phyloP scores from a whole-genome alignment of 2,888 invertebrate genomes.

The Chorisops tibialis region DNA sequence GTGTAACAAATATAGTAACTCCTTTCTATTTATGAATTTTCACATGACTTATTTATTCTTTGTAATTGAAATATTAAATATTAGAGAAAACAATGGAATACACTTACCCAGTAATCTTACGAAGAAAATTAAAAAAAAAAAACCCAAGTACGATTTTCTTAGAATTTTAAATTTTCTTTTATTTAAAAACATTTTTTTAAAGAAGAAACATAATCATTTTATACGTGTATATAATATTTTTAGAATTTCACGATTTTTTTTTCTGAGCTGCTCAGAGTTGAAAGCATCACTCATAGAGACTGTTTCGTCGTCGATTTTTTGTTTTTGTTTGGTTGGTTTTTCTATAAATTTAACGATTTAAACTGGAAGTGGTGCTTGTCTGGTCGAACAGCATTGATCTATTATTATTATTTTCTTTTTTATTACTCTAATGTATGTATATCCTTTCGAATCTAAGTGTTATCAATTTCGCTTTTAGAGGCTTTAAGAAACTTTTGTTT shows the following conservation, averaged over 20 bases:
- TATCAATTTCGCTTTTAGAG: conserved; percentile 15
- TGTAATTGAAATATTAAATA: too few relatives aligned
- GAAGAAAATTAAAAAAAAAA: background rate
- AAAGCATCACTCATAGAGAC: conserved; percentile 13
- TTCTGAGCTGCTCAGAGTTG: conserved; percentile 20
- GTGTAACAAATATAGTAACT: too few relatives aligned
- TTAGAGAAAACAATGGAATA: too few relatives aligned
- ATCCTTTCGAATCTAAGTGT: conserved; percentile 34
- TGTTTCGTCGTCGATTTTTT: conserved; percentile 7
- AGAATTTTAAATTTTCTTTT: conserved; percentile 10
- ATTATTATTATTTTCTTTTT: conserved; percentile 7
- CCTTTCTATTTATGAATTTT: too few relatives aligned
- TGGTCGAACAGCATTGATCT: conserved; percentile 22
- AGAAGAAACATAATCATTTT: conserved; percentile 24
- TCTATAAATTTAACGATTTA: conserved; percentile 5
- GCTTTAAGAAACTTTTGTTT: background rate
- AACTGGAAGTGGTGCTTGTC: conserved; percentile 18
- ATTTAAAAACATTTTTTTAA: conserved; percentile 24
- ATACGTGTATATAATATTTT: conserved; percentile 26
- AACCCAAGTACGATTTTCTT: background rate
- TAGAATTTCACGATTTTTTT: conserved; percentile 25
- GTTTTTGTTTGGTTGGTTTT: background rate
- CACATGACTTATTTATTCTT: too few relatives aligned
- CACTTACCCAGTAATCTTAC: too few relatives aligned
- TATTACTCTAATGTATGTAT: conserved; percentile 24